These are phyloP conservation scores for Ichneumoninae sp. DNA, from an alignment of 2,888 invertebrate genomes.

Conservation along the genomic window DNA sequence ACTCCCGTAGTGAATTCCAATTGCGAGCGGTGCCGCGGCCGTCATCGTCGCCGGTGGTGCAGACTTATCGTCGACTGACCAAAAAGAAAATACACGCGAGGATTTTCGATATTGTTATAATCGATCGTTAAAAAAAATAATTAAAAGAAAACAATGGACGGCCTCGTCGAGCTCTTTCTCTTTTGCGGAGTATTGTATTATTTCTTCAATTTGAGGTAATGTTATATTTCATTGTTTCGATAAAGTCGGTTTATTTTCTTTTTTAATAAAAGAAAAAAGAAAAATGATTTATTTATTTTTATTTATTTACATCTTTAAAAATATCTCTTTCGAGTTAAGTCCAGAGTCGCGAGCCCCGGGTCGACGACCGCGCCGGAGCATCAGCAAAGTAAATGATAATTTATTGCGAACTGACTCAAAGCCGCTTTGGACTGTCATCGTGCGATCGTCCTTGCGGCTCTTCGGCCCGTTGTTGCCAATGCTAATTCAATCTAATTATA, in stretches of 20 bases:
- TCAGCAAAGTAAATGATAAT: not conserved
- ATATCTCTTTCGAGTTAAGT: not conserved
- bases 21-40: slow-evolving; percentile 13
- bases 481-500: slow-evolving; percentile 62
- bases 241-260: slow-evolving; percentile 2
- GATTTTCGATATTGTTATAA: not conserved
- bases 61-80: not conserved
- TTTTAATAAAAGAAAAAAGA: not conserved
- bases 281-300: not conserved
- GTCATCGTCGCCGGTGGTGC: slow-evolving; percentile 2
- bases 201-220: slow-evolving; percentile 88
- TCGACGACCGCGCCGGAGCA: not conserved
- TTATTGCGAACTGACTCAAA: not conserved
- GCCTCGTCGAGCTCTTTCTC: slow-evolving; percentile 87
- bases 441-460: slow-evolving; percentile 45
- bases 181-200: slow-evolving; percentile 88
- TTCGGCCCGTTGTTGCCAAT: slow-evolving; percentile 46
- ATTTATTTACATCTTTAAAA: not conserved
- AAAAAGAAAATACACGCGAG: not conserved
- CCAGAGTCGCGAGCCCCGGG: not conserved
- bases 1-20: slow-evolving; percentile 32
- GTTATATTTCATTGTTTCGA: slow-evolving; percentile 5
- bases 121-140: slow-evolving; percentile 5
- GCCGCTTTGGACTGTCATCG: slow-evolving; percentile 16
- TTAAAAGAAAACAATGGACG: slow-evolving; percentile 83